Evolutionary conservation across 2,888 invertebrate species (phyloP), one percentile per base, ranked within the genome.

Genomic region (Lymantria monacha): DNA sequence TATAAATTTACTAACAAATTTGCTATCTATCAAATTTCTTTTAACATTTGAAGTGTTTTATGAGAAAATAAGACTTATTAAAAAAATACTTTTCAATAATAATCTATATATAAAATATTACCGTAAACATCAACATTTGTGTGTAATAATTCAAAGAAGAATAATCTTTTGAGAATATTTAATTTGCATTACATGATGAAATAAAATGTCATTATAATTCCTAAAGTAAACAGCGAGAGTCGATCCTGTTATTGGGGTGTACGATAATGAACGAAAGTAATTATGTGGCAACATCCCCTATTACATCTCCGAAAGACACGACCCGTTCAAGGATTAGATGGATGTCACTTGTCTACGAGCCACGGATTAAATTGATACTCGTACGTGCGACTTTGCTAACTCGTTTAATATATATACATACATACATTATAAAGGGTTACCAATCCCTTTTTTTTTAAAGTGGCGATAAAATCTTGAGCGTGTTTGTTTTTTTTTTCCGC

Each of bases 401-500:
- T 83, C 83, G 80, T 84, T 89, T 59, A 85, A 87, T 87, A 79
- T 79, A 79, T 22, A 22, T 22, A 40, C 8, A 42, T 81, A 22
- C 22, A 5, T 22, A 22, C 22, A 22, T 22, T 22, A 22, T 3
- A 82, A 85, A 87, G 83, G 83, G 82, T 83, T 82, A 81, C 77
- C 81, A 81, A 83, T 85, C 83, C 83, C 83, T 83, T 86, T 85
- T 87, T 85, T 85, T 85, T 73, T n/a, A n/a, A 82, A 81, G 74
- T 75, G 81, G 81, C 79, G 78, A 76, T 76, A 80, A 85, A 87
- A 85, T 85, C 84, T 79, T 70, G 71, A 64, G 75, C 78, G 81
- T 84, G 79, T 38, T 81, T 79, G 81, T 82, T 81, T 81, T 38
- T 81, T 79, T 81, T 82, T 81, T 81, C 84, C 85, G 75, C 76